phyloP scores from a whole-genome alignment of 2,797 vertebrate genomes.

The Remorina albescens region DNA sequence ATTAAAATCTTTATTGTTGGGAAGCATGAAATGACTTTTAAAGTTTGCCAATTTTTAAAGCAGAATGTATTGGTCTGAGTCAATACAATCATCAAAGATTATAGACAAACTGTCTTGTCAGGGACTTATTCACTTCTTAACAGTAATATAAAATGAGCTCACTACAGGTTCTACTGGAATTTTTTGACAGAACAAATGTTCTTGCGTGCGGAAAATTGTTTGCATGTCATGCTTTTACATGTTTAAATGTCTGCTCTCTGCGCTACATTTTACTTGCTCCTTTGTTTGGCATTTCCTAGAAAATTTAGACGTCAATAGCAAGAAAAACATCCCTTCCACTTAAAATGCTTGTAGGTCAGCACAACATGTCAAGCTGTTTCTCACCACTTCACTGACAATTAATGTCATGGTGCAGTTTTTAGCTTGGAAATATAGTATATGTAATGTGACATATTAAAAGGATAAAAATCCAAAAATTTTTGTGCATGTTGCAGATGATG shows the following conservation, averaged over 20 bases:
- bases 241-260: neutral
- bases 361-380: conserved; percentile 19
- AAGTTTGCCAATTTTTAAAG: conserved; percentile 17
- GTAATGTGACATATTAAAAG: neutral
- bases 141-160: no score
- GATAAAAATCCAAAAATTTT: neutral
- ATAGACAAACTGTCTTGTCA: conserved; percentile 26
- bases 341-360: neutral
- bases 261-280: neutral
- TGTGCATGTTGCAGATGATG: neutral
- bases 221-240: neutral
- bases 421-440: neutral
- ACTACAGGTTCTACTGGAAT: no score
- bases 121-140: conserved; percentile 38
- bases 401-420: neutral
- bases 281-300: neutral
- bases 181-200: neutral
- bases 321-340: neutral
- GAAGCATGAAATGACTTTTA: neutral
- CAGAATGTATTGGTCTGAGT: conserved; percentile 19
- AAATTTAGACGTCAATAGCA: neutral
- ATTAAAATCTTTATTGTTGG: neutral
- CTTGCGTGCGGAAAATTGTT: neutral
- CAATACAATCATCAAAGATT: conserved; percentile 11
- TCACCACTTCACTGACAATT: no score